Evolutionary conservation across 2,113 vertebrate species (phyloP), one percentile per base, ranked within the genome.

Genomic region (Platichthys stellatus): DNA sequence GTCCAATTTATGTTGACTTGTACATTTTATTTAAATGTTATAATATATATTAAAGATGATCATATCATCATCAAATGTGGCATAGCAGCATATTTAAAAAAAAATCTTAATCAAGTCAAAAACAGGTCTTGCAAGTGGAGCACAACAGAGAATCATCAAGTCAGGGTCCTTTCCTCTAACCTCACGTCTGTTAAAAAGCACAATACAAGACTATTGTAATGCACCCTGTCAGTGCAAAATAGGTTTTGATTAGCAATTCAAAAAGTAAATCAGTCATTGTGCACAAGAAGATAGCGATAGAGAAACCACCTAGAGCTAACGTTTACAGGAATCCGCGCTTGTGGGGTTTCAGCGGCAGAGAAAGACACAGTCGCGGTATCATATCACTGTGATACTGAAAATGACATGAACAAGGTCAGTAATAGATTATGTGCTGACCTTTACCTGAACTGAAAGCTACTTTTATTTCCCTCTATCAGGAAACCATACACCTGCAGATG

Each of bases 311-410:
- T 80, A 58, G 65, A 69, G 79, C 72, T 60, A 66, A 53, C 85
- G 64, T 82, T 94, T 93, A 93, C 91, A 90, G 91, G 91, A 93
- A 94, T 88, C 71, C 62, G 74, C 63, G 74, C 80, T 45, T 76
- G 63, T 45, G 77, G 24, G 75, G 86, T 92, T 93, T 90, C 88
- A 35, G 65, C 85, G 74, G 69, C 71, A 74, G 68, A 82, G 78
- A 89, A 74, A 87, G 69, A 83, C 62, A 86, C 71, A 77, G 67
- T 47, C 4, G 63, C 61, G 67, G 89, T 91, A 89, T 93, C 90
- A 89, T 62, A 90, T 91, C 88, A 88, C 21, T 89, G 74, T 90
- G 90, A 93, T 83, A 93, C 81, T 87, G 90, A 92, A 82, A 88
- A 85, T 68, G 75, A 87, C 75, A 79, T 66, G 35, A 86, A 83